Conservation (phyloP, 2,113 vertebrate genomes). For the Mormyrus iriodes region DNA sequence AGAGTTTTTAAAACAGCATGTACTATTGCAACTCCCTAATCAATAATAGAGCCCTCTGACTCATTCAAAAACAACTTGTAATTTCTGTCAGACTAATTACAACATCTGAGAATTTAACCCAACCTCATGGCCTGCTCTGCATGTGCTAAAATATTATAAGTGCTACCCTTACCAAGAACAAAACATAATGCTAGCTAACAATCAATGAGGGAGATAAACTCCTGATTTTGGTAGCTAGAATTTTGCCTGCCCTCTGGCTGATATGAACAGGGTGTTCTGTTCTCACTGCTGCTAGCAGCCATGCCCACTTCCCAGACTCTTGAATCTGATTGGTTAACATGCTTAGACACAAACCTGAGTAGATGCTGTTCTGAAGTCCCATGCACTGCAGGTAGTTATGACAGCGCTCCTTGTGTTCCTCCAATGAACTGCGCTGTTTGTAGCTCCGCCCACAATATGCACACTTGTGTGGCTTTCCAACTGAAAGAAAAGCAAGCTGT, state of each 20-base stretch:
- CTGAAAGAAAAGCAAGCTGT: conserved; percentile 50
- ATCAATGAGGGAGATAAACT: neutral
- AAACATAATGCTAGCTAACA: neutral
- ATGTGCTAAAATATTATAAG: neutral
- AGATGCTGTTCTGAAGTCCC: conserved; percentile 85
- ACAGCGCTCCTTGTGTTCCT: conserved; percentile 97
- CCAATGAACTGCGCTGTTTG: conserved; percentile 94
- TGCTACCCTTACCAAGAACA: neutral
- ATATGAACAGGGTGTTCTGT: neutral
- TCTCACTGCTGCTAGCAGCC: neutral
- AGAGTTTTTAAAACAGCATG: neutral
- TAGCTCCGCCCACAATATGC: conserved; percentile 97
- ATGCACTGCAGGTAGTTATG: conserved; percentile 97
- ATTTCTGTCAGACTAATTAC: neutral
- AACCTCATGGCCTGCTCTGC: neutral
- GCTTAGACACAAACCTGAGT: conserved; percentile 71
- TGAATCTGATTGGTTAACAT: neutral
- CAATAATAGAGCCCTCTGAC: neutral
- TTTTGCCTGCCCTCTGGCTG: neutral
- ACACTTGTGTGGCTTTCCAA: conserved; percentile 98
- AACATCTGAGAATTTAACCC: neutral
- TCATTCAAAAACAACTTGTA: neutral
- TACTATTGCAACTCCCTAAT: neutral
- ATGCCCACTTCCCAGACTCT: neutral
- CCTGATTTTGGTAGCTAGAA: neutral